phyloP scores from a whole-genome alignment of 2,797 vertebrate genomes.

The Gastrophryne carolinensis region DNA sequence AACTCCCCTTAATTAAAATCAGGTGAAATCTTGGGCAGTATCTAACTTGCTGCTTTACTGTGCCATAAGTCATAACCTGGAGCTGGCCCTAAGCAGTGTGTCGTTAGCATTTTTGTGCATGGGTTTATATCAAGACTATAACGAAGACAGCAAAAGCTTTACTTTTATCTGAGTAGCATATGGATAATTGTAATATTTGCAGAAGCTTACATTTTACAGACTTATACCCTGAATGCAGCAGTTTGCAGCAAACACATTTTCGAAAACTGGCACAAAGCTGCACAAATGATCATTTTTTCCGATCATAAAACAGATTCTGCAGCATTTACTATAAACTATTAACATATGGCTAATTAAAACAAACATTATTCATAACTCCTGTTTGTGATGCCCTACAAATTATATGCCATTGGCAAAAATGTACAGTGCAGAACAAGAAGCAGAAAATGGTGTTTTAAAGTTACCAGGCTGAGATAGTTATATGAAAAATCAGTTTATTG shows the following conservation, averaged over 20 bases:
- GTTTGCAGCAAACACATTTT: background rate
- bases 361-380: constrained; percentile 26
- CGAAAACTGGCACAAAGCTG: background rate
- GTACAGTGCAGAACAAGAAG: background rate
- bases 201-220: background rate
- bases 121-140: no score
- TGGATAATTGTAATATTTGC: background rate
- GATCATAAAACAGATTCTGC: constrained; percentile 16
- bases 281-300: constrained; percentile 14
- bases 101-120: no score
- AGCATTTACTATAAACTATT: constrained; percentile 28
- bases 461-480: background rate
- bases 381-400: constrained; percentile 22
- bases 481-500: background rate
- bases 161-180: background rate
- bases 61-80: no score
- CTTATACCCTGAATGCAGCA: background rate
- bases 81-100: no score
- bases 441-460: background rate
- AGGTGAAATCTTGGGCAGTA: no score
- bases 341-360: constrained; percentile 44
- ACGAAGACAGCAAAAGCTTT: background rate
- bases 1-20: no score
- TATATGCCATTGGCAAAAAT: constrained; percentile 22
- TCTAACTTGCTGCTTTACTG: no score